Conservation (phyloP, 2,113 vertebrate species). For the Pteruthius melanotis region DNA sequence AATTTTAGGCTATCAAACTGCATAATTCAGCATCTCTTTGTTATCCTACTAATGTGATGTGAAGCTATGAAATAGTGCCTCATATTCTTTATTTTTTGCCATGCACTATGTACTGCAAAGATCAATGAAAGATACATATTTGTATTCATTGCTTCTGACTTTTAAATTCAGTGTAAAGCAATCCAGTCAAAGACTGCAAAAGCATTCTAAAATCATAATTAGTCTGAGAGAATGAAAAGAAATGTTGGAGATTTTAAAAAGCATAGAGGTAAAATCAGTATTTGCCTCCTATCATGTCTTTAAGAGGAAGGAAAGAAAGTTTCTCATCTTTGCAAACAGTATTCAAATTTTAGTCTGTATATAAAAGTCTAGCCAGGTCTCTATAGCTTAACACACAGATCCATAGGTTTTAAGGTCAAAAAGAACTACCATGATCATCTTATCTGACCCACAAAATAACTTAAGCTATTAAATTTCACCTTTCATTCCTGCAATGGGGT, state of each 20-base stretch:
- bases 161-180: neutral
- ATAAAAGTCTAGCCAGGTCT: neutral
- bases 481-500: neutral
- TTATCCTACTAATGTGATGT: neutral
- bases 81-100: neutral
- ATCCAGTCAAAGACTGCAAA: neutral
- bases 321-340: neutral
- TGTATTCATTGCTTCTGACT: neutral
- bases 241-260: neutral
- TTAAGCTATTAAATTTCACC: neutral
- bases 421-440: neutral
- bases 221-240: neutral
- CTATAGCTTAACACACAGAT: neutral
- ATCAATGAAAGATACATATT: neutral
- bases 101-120: neutral
- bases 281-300: neutral
- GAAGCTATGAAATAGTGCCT: neutral
- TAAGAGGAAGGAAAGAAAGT: neutral
- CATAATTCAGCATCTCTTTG: neutral
- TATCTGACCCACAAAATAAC: neutral
- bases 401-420: neutral
- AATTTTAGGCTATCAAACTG: neutral
- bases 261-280: neutral
- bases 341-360: neutral
- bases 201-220: neutral